Evolutionary conservation across 2,113 vertebrate species (phyloP).

Genomic region (Talpa occidentalis): DNA sequence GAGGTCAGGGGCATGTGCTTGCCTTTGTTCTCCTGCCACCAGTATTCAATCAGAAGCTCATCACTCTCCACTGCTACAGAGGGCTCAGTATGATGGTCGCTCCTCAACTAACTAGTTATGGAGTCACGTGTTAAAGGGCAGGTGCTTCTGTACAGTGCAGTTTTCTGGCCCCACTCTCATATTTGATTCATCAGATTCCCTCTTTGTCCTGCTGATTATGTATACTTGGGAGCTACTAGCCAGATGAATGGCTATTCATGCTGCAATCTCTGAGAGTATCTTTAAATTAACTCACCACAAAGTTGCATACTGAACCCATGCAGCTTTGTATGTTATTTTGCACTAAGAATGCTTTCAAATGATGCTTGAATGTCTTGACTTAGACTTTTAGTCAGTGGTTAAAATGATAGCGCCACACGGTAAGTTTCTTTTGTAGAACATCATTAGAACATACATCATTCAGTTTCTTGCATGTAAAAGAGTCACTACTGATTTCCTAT

Average conservation of each 20-base stretch:
- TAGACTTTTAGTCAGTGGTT: not conserved
- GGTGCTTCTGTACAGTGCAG: not conserved
- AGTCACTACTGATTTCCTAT: not conserved
- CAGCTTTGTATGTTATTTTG: not conserved
- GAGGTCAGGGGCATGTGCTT: not conserved
- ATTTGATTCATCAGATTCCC: not conserved
- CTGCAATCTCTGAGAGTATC: not conserved
- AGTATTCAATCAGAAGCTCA: not conserved
- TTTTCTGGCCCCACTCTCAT: not conserved
- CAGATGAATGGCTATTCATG: not conserved
- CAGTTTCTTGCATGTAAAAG: not conserved
- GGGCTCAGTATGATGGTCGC: too few relatives aligned
- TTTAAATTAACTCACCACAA: not conserved
- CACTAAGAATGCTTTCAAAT: not conserved
- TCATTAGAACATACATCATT: not conserved
- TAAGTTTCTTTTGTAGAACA: not conserved
- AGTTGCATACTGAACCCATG: not conserved
- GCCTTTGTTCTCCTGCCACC: not conserved
- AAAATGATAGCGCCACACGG: not conserved
- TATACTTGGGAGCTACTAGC: not conserved
- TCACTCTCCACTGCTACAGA: fast-evolving
- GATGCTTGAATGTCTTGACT: not conserved
- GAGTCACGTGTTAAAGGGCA: not conserved
- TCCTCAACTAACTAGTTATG: not conserved
- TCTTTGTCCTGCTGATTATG: not conserved